Conservation (phyloP, 2,113 vertebrate species). For the Hipposideros armiger region DNA sequence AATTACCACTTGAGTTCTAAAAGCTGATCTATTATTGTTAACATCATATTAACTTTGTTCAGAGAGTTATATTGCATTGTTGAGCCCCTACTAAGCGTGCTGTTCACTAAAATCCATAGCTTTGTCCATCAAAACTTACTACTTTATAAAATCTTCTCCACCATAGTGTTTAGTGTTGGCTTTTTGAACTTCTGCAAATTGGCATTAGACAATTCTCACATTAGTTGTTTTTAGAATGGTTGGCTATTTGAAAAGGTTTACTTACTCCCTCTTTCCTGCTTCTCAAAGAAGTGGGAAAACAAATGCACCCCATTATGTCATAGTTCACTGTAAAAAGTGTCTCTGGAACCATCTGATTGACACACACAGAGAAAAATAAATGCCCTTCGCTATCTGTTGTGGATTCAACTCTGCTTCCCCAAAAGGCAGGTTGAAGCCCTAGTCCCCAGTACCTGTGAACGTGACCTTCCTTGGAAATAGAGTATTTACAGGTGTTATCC, state of each 20-base stretch:
- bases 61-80: no score
- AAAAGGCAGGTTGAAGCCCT: neutral
- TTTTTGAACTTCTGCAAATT: neutral
- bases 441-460: neutral
- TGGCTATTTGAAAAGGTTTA: neutral
- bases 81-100: neutral
- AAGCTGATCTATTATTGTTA: neutral
- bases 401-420: neutral
- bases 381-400: neutral
- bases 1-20: neutral
- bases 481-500: neutral
- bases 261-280: neutral
- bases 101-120: neutral
- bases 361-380: neutral
- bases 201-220: neutral
- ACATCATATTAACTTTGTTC: neutral
- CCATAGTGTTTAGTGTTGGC: neutral
- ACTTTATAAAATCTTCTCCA: neutral
- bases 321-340: neutral
- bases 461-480: neutral
- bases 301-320: neutral
- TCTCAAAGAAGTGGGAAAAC: neutral
- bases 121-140: neutral
- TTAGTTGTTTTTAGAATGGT: neutral
- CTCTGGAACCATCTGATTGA: neutral